phyloP scores from a whole-genome alignment of 2,113 vertebrate genomes.

The Willisornis vidua region DNA sequence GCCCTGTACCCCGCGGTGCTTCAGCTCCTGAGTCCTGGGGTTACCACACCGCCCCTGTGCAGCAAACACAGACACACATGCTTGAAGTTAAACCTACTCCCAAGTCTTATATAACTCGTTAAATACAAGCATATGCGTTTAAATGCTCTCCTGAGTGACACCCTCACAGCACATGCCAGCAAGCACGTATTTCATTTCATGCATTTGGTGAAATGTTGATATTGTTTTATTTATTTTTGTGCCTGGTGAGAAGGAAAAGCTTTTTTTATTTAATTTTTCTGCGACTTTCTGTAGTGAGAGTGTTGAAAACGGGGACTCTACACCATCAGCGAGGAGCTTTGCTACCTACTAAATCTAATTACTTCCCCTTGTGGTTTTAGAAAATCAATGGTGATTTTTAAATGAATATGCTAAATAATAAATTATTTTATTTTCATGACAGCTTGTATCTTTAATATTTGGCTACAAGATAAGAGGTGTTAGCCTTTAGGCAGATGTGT shows the following conservation, averaged over 20 bases:
- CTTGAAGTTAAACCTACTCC: neutral
- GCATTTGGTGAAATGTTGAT: neutral
- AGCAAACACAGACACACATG: neutral
- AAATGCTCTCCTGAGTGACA: constrained; percentile 38
- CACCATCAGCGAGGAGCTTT: neutral
- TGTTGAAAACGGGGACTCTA: neutral
- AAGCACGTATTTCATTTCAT: constrained; percentile 18
- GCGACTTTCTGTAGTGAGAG: neutral
- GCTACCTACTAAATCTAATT: constrained; percentile 7
- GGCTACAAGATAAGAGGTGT: neutral
- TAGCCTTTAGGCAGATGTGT: neutral
- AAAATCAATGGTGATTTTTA: neutral
- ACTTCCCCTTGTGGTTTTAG: neutral
- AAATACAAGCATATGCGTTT: neutral
- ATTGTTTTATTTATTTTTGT: constrained; percentile 41
- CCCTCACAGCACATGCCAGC: constrained; percentile 18
- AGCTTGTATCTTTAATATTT: neutral
- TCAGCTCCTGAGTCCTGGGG: neutral
- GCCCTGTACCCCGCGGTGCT: fast-evolving
- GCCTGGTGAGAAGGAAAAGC: neutral
- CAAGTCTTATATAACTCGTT: neutral
- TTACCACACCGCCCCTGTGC: neutral
- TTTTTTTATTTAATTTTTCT: neutral
- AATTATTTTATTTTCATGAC: neutral
- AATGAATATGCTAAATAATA: neutral